Base-by-base conservation (phyloP, 2,888 invertebrate species). In the Drosophila suboccidentalis region DNA sequence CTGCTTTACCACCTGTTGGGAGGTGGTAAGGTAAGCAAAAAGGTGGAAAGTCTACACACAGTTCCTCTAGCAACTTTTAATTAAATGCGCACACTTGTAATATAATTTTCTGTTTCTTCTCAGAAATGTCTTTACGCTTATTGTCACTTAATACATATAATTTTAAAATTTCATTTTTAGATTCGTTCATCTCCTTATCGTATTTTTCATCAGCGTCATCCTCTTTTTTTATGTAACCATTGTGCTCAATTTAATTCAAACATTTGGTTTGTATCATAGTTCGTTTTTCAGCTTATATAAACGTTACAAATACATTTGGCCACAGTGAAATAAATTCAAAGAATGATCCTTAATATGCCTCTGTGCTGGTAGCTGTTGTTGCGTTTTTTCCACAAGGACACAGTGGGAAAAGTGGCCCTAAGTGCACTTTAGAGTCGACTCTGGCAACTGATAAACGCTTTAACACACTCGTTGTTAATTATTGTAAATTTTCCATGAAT, bases 1-100 rank as follows among this genome's bases (percentile, higher is more conserved):
- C 39, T 57, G 38, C 50, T 32, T 55, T 55, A 59, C 76, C 87
- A 87, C 89, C 89, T 87, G 81, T 84, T 75, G 68, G 70, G 61
- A 47, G 55, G 43, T 55, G 67, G 44, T 49, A 70, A 64, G 19
- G 50, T 60, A 58, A 19, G 64, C 63, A 47, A 66, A 54, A 36
- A 46, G n/a, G 13, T 2, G 9, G 19, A 5, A 13, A 19, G 34
- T 6, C 49, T 22, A 26, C 15, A 32, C 50, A 62, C 39, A 39
- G 19, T 26, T 54, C 11, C 11, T 38, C 36, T 13, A 38, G 3
- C 34, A 4, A 26, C 34, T 10, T 13, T 50, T 15, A 19, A 41
- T 32, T 38, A n/a, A 32, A 11, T 43, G 32, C 19, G 26, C 58
- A 49, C 41, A 51, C n/a, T 41, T 50, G 6, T 8, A 19, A n/a